phyloP scores from a whole-genome alignment of 2,797 vertebrate species.

The Spinus pinus region DNA sequence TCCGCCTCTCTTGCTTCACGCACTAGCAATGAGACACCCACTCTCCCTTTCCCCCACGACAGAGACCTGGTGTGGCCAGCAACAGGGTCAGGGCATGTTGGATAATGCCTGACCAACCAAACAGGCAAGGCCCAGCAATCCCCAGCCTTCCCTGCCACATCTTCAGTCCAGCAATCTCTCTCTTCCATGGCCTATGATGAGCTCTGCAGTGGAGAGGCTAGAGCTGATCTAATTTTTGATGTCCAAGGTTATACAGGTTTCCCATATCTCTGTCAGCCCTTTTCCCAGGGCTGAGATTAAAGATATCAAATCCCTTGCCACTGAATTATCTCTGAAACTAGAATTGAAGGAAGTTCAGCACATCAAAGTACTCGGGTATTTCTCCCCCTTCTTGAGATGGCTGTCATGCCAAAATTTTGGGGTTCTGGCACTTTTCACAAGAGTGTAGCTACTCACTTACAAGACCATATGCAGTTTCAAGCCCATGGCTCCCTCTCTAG shows the following conservation, averaged over 20 bases:
- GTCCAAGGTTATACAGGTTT: background rate
- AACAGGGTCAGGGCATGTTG: accelerated
- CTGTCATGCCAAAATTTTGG: background rate
- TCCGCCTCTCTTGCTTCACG: background rate
- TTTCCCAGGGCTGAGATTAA: background rate
- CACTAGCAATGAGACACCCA: background rate
- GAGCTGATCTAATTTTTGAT: background rate
- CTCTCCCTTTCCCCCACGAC: background rate
- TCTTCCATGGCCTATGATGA: accelerated
- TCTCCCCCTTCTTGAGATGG: background rate
- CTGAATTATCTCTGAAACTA: background rate
- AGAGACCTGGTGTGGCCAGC: background rate
- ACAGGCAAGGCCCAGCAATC: background rate
- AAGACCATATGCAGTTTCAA: background rate
- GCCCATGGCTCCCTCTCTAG: background rate
- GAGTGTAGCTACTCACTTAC: background rate
- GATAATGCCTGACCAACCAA: background rate
- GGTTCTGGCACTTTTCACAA: background rate
- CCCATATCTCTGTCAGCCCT: background rate
- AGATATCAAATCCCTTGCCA: background rate
- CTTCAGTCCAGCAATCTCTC: background rate
- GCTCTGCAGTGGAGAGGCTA: background rate
- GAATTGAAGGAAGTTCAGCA: background rate
- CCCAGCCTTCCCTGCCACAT: background rate
- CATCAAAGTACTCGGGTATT: background rate